Conservation (phyloP, 2,888 invertebrate genomes). For the Chironomus riparius region DNA sequence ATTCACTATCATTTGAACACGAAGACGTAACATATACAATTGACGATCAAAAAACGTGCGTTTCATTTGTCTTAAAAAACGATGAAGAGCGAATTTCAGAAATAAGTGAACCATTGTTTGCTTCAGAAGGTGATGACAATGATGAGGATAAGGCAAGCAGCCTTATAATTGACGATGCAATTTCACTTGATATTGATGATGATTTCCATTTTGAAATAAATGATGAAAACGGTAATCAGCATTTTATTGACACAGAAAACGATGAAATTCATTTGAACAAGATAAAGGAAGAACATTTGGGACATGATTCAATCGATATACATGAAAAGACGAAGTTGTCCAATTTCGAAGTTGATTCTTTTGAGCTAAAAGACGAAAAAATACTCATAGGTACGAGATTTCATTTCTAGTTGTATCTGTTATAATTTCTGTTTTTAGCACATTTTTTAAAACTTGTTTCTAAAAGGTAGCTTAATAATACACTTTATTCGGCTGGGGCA, state of each 20-base stretch:
- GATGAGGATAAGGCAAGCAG: constrained; percentile 1
- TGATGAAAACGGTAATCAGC: constrained; percentile 16
- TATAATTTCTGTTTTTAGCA: too few relatives aligned
- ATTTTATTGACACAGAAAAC: not conserved
- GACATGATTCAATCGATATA: constrained; percentile 8
- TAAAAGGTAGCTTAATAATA: too few relatives aligned
- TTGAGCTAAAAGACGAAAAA: not conserved
- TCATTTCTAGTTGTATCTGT: not conserved
- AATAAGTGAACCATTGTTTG: constrained; percentile 31
- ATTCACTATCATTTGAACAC: constrained; percentile 15
- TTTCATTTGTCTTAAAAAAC: constrained; percentile 15
- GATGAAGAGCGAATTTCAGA: constrained; percentile 32
- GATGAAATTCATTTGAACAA: not conserved
- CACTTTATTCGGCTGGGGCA: too few relatives aligned
- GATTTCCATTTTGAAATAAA: constrained; percentile 2
- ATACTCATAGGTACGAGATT: constrained; percentile 1
- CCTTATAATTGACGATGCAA: not conserved
- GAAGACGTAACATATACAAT: constrained; percentile 18
- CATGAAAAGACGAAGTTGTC: not conserved
- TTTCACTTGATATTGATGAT: constrained; percentile 4
- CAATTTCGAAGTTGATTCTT: constrained; percentile 7
- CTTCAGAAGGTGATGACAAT: constrained; percentile 11
- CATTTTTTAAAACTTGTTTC: too few relatives aligned
- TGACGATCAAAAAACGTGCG: constrained; percentile 23
- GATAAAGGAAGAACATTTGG: not conserved